Evolutionary conservation across 2,797 vertebrate genomes (phyloP), one percentile per base, ranked within the genome.

Genomic region (Loris lydekkerianus): DNA sequence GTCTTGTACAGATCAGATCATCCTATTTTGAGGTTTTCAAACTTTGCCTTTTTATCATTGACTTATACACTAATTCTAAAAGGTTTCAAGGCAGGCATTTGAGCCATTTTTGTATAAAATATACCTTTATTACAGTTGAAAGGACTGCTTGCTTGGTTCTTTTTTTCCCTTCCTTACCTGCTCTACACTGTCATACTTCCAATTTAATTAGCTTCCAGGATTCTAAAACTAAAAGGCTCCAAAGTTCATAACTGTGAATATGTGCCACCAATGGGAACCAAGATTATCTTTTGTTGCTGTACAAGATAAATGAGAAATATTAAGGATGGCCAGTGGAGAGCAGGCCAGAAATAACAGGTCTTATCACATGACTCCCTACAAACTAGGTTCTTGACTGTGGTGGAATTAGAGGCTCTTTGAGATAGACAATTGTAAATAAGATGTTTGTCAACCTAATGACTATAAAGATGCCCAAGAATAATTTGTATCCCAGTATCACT

Each of bases 121-220:
- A 10, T 69, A 60, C 43, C 88, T 83, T 89, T 81, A 56, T 92
- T 58, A 43, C 72, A 90, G 37, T 75, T 93, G 85, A 80, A 94
- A 86, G 58, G 78, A 89, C 29, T 60, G 46, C 67, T 95, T 89
- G 40, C 17, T 49, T 94, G 86, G 20, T 91, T 89, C 34, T 77
- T 63, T 77, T 67, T 65, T 34, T 2, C 25, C 58, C 10, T 46
- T 60, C 11, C n/a, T 29, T 2, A 40, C 27, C 34, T 60, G 37
- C 25, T 92, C 69, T 49, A 58, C 78, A 29, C 49, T 82, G 34
- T 91, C 87, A 40, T 90, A 94, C 88, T 96, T 98, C 97, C 97
- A 98, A 97, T 97, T 96, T 89, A 95, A 97, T 98, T 98, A 98
- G 97, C 97, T 98, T 98, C 97, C 97, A 97, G 78, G 95, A 86